A percentile compares a stretch with the other conserved stretches of the same genome.
phyloP scores from a whole-genome alignment of 2,797 vertebrate species.

The Acipenser ruthenus region DNA sequence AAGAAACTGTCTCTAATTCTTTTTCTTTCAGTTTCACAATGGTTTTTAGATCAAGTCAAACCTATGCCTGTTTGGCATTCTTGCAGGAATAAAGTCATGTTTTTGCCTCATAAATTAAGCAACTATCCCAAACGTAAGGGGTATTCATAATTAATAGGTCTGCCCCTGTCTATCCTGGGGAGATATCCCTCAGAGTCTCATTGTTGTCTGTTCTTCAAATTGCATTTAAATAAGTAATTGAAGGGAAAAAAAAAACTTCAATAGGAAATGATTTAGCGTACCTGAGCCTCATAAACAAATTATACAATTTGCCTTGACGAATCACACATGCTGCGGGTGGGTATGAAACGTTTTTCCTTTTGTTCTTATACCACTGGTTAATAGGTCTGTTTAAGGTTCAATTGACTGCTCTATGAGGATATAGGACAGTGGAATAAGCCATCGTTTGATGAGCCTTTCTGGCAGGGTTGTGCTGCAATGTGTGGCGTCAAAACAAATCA shows the following conservation, averaged over 20 bases:
- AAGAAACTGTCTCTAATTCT: neutral
- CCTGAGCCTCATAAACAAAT: neutral
- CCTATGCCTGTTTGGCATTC: neutral
- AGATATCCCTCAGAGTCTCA: conserved; percentile 48
- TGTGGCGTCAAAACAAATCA: no score
- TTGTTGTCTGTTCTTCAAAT: conserved; percentile 53
- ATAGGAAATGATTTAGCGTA: conserved; percentile 41
- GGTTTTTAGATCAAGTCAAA: no score
- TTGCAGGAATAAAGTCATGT: neutral
- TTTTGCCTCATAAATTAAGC: conserved; percentile 62
- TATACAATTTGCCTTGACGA: no score
- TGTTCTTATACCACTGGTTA: no score
- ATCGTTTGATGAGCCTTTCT: no score
- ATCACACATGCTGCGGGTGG: no score
- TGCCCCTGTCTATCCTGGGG: conserved; percentile 47
- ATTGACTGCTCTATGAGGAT: no score
- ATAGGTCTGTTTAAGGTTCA: no score
- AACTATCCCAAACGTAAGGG: conserved; percentile 55
- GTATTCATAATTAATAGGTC: conserved; percentile 65
- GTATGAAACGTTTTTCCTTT: no score
- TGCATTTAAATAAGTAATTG: conserved; percentile 65
- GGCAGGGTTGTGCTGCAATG: no score
- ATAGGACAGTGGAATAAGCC: no score
- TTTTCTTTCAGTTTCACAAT: neutral
- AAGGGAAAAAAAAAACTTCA: conserved; percentile 46